These are phyloP conservation scores for Platysternon megacephalum DNA, from an alignment of 2,113 vertebrate species.

Conservation along the genomic window DNA sequence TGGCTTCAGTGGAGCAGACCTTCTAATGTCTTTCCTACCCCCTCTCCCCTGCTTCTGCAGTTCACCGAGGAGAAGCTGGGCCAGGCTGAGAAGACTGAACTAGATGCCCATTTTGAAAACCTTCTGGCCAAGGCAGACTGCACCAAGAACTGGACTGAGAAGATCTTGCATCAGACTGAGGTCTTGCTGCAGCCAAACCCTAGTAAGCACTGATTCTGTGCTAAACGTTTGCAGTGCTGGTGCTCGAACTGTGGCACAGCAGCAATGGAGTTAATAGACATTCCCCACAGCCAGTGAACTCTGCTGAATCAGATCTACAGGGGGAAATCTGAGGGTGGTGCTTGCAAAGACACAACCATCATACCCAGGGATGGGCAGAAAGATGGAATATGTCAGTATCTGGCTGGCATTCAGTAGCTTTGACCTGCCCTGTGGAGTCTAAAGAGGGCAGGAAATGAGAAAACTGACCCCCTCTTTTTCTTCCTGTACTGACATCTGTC, in stretches of 20 bases:
- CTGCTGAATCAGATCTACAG: not conserved
- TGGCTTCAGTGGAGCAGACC: not conserved
- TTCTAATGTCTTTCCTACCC: not conserved
- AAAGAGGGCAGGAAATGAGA: not conserved
- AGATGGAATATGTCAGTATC: not conserved
- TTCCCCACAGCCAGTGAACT: not conserved
- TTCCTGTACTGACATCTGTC: not conserved
- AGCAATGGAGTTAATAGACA: not conserved
- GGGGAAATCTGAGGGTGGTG: rapidly evolving
- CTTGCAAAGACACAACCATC: not conserved
- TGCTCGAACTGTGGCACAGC: not conserved
- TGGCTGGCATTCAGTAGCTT: not conserved
- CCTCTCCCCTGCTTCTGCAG: slow-evolving; percentile 64
- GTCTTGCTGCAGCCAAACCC: slow-evolving; percentile 95
- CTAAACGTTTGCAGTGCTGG: not conserved
- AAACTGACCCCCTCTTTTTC: not conserved
- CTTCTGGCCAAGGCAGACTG: slow-evolving; percentile 90
- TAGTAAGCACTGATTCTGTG: slow-evolving; percentile 78
- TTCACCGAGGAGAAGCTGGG: slow-evolving; percentile 96
- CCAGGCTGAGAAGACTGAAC: slow-evolving; percentile 93
- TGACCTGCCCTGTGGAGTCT: not conserved
- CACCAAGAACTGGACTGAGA: slow-evolving; percentile 96
- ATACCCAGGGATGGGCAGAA: not conserved
- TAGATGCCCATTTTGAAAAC: slow-evolving; percentile 93
- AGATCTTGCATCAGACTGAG: slow-evolving; percentile 92